Base-by-base conservation (phyloP, 2,888 invertebrate species). In the Dasysyrphus tricinctus region DNA sequence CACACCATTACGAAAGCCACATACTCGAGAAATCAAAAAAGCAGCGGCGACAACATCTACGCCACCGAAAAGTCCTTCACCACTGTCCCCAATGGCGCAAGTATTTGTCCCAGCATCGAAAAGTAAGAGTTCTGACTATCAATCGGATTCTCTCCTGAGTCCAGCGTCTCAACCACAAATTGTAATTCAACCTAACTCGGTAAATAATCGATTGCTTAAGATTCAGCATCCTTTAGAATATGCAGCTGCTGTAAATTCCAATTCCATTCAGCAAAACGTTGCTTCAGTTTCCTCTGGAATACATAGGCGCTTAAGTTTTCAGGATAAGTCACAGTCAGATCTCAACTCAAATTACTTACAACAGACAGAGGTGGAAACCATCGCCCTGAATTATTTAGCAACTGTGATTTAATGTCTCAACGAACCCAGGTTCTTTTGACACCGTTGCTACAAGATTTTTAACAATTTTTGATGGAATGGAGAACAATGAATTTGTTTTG, bases 341-440 rank as follows among this genome's bases (percentile, higher is more conserved):
- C 49, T 63, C 16, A 86, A 82, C 49, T 86, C 82, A 9, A 86
- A 86, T 39, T 73, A 77, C 69, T 34, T 81, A 51, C 32, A 76
- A 29, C 54, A 67, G 88, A 89, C 90, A 34, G 92, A 92, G 57
- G 91, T 92, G 88, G 91, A 91, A 81, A 91, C 90, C 3, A 90
- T 93, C 76, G 94, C 94, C 61, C 89, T 94, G 80, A 92, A 92
- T 73, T 95, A 96, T 92, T 92, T 96, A 90, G 94, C 95, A 91
- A 95, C 95, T 81, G 95, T 96, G 73, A 96, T 97, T 93, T 94
- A 94, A 90, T 95, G 95, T 91, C 94, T 97, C 90, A 96, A 96
- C 89, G 94, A 95, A 96, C 94, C 97, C 97, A 65, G 97, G 96
- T 89, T 95, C 95, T 91, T 97, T 96, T 90, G 95, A 96, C 91